These are phyloP conservation scores for Linnaemya vulpina DNA, from an alignment of 2,888 invertebrate species.

Conservation along the genomic window DNA sequence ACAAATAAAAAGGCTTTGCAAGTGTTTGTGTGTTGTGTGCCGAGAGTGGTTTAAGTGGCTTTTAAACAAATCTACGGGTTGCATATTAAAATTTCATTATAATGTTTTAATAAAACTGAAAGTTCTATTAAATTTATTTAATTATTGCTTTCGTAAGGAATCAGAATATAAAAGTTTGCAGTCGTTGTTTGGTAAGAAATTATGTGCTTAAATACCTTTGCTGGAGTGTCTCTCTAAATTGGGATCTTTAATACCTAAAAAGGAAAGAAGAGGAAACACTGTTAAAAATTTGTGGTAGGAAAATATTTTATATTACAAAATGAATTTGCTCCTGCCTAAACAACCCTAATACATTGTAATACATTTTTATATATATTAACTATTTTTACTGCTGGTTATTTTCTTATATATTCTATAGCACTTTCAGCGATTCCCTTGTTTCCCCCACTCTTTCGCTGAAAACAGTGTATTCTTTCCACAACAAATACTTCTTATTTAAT, in stretches of 20 bases:
- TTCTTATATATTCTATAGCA: slow-evolving; percentile 39
- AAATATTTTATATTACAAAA: no score
- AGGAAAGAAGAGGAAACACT: background rate
- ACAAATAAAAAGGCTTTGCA: slow-evolving; percentile 31
- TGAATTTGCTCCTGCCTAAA: no score
- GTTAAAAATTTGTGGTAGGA: no score
- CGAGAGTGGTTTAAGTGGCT: slow-evolving; percentile 73
- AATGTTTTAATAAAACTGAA: slow-evolving; percentile 59
- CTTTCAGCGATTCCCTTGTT: background rate
- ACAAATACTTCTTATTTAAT: slow-evolving; percentile 52
- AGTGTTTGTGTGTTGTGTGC: slow-evolving; percentile 51
- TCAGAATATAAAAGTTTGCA: no score
- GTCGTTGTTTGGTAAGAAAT: no score
- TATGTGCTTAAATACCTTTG: slow-evolving; percentile 76
- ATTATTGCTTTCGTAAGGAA: background rate
- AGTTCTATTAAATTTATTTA: slow-evolving; percentile 18
- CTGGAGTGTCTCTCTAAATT: slow-evolving; percentile 79
- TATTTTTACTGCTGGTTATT: slow-evolving; percentile 14
- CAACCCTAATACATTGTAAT: background rate
- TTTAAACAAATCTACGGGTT: slow-evolving; percentile 74
- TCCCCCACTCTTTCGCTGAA: background rate
- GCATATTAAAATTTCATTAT: slow-evolving; percentile 72
- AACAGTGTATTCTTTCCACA: background rate
- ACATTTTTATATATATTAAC: background rate
- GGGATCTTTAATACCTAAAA: slow-evolving; percentile 80